Conservation (phyloP, 2,113 vertebrate genomes). For the Phyllostomus hastatus region DNA sequence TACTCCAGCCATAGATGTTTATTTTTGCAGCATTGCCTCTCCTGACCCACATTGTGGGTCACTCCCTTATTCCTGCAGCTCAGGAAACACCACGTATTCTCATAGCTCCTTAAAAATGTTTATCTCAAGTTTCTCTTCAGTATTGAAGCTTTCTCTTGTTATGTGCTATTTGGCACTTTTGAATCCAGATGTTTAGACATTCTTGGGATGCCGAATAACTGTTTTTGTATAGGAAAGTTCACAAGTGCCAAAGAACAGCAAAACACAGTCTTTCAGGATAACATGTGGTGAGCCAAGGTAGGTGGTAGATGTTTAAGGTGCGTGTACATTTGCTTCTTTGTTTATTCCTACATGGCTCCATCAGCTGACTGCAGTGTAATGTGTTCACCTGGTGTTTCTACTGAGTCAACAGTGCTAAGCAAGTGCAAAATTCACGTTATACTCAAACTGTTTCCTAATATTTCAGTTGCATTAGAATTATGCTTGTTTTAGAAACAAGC, state of each 20-base stretch:
- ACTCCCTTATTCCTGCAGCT: neutral
- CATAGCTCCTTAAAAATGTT: neutral
- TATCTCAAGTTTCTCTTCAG: slow-evolving; percentile 2
- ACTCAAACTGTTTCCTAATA: neutral
- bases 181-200: neutral
- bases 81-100: neutral
- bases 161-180: neutral
- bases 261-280: neutral
- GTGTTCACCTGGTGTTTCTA: neutral
- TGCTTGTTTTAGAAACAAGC: neutral
- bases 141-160: neutral
- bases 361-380: neutral
- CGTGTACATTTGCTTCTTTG: neutral
- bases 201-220: neutral
- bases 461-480: neutral
- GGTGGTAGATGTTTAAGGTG: neutral
- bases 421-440: neutral
- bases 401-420: neutral
- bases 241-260: neutral
- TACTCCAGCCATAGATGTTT: neutral
- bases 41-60: neutral
- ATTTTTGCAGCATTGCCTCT: neutral
- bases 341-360: neutral
- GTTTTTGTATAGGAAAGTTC: neutral
- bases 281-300: neutral